A percentile compares a stretch with the other conserved stretches of the same genome.
These are phyloP conservation scores for Apis laboriosa DNA, from an alignment of 1,140 invertebrate genomes.

Conservation along the genomic window DNA sequence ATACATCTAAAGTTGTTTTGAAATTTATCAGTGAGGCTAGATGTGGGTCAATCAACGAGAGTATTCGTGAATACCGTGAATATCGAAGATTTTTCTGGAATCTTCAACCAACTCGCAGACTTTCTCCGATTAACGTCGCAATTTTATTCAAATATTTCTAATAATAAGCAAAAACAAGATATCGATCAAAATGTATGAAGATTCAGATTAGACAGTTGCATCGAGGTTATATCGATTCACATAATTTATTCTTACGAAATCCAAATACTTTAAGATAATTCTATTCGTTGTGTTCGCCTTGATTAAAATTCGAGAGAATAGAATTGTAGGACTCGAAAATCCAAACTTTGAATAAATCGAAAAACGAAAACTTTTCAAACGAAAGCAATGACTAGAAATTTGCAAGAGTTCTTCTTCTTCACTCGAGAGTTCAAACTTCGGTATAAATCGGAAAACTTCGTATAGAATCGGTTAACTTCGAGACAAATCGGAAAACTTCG, in stretches of 20 bases:
- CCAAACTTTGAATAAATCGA: too few species aligned
- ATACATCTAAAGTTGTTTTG: conserved; percentile 24
- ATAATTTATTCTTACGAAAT: background rate
- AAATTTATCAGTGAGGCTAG: conserved; percentile 22
- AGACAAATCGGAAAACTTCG: too few species aligned
- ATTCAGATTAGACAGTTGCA: background rate
- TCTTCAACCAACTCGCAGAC: conserved; percentile 29
- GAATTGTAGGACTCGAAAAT: too few species aligned
- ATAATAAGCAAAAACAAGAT: background rate
- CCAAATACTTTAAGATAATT: background rate
- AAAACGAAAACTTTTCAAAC: too few species aligned
- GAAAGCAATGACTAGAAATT: too few species aligned
- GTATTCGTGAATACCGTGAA: conserved; percentile 4
- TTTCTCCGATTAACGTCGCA: conserved; percentile 47
- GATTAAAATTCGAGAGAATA: too few species aligned
- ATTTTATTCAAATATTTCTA: conserved; percentile 1
- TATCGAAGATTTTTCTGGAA: conserved; percentile 32
- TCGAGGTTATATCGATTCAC: background rate
- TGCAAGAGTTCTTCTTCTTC: too few species aligned
- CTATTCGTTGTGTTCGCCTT: background rate
- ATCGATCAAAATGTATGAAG: conserved; percentile 17
- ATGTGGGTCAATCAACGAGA: conserved; percentile 41
- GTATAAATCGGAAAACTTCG: too few species aligned
- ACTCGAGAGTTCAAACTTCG: too few species aligned
- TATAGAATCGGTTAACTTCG: too few species aligned